phyloP scores from a whole-genome alignment of 2,797 vertebrate genomes.

The Limnodromus scolopaceus region DNA sequence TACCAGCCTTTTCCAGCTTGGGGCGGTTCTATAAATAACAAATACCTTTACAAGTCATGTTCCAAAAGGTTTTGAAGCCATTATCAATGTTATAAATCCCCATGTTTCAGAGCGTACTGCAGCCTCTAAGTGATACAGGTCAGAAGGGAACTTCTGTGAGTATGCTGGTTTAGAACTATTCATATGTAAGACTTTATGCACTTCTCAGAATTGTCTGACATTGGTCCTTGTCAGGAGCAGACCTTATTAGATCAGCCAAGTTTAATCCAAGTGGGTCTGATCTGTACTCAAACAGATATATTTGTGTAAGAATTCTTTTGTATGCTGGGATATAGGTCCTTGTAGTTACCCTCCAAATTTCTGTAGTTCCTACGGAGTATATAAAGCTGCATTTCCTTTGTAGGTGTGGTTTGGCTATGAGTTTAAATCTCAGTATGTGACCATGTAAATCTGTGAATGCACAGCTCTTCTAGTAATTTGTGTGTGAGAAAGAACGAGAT shows the following conservation, averaged over 20 bases:
- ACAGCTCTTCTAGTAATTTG: background rate
- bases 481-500: background rate
- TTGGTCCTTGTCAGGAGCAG: background rate
- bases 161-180: background rate
- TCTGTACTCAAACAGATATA: background rate
- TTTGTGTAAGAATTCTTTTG: background rate
- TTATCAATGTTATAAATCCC: background rate
- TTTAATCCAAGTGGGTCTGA: background rate
- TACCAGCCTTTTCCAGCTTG: background rate
- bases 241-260: background rate
- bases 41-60: background rate
- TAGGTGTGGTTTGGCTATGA: background rate
- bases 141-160: background rate
- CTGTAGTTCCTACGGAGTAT: background rate
- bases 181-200: background rate
- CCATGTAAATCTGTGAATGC: background rate
- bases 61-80: background rate
- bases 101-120: background rate
- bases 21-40: slow-evolving; percentile 19
- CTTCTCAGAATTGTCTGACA: background rate
- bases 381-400: background rate
- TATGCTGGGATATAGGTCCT: background rate
- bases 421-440: background rate
- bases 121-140: background rate
- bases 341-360: background rate